Base-by-base conservation (phyloP, 2,888 invertebrate species). In the Caenorhabditis sp. region DNA sequence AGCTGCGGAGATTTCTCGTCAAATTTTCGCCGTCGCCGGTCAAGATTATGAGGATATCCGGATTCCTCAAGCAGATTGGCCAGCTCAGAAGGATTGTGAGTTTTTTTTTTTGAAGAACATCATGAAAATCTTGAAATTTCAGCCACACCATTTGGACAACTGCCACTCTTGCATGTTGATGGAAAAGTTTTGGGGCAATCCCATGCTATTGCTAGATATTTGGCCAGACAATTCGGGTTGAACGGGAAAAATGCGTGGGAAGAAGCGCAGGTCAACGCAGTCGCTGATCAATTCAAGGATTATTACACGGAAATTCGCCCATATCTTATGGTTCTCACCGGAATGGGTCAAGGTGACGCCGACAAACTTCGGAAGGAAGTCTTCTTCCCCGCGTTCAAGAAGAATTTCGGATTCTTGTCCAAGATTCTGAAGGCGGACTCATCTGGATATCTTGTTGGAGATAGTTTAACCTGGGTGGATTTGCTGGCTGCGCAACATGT, bases 211-310 rank as follows among this genome's bases (percentile, higher is more conserved):
- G 74, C 74, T 23, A 64, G 83, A 38, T 83, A 70, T 49, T 38
- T 83, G 63, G 81, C 77, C 7, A 50, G 68, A 5, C 63, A 76
- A 59, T 77, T 74, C 67, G 67, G 74, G 8, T 59, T 77, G 10
- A 77, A 81, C 25, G 84, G 84, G 25, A 70, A 76, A 49, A 70
- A 52, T 49, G 74, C 68, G 14, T 77, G 70, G 61, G 76, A 82
- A 49, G 75, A 80, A 65, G 81, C 82, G 10, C 63, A 67, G 52
- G 56, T 58, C 7, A 81, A 84, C 59, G 75, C 73, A 14, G 25
- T 80, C 14, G 81, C 80, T 31, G 84, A 84, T 58, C 78, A 83
- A 38, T 78, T 76, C 66, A 81, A 80, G 61, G 81, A 83, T 50
- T 77, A 78, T 65, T 17, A 53, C 17, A 59, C 43, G 17, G 81